Conservation (phyloP, 1,140 invertebrate species). For the Cecropterus lyciades region DNA sequence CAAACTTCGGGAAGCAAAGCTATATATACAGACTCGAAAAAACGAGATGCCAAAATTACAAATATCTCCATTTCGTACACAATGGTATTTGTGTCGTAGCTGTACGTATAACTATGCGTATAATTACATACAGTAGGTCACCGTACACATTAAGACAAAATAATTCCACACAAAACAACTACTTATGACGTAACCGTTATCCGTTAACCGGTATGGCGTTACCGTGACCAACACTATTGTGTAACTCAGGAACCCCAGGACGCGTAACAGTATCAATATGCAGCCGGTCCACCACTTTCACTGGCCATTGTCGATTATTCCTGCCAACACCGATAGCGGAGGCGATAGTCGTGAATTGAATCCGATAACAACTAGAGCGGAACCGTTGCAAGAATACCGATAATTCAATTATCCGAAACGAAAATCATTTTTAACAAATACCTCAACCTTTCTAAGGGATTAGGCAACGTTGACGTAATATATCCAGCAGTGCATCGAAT, state of each 20-base stretch:
- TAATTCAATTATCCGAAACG: constrained; percentile 46
- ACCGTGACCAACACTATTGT: constrained; percentile 27
- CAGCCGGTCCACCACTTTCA: constrained; percentile 59
- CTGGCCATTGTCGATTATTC: constrained; percentile 53
- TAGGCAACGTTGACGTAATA: constrained; percentile 1
- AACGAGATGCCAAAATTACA: no score
- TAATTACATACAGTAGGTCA: no score
- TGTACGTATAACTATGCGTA: no score
- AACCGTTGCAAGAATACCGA: constrained; percentile 43
- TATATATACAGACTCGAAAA: no score
- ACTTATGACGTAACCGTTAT: constrained; percentile 22
- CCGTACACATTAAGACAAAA: no score
- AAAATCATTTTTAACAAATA: constrained; percentile 19
- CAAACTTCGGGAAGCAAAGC: no score
- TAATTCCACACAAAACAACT: neutral
- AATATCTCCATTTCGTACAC: no score
- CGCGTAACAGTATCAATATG: constrained; percentile 56
- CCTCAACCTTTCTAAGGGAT: neutral
- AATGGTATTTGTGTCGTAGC: no score
- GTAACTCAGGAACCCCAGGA: constrained; percentile 33
- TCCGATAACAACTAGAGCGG: constrained; percentile 59
- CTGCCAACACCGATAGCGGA: constrained; percentile 46
- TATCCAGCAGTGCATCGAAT: neutral
- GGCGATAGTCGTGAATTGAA: constrained; percentile 54
- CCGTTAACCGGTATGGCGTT: constrained; percentile 25